phyloP scores from a whole-genome alignment of 37 sponge, comb jelly and placozoan species.

The Mnemiopsis leidyi region DNA sequence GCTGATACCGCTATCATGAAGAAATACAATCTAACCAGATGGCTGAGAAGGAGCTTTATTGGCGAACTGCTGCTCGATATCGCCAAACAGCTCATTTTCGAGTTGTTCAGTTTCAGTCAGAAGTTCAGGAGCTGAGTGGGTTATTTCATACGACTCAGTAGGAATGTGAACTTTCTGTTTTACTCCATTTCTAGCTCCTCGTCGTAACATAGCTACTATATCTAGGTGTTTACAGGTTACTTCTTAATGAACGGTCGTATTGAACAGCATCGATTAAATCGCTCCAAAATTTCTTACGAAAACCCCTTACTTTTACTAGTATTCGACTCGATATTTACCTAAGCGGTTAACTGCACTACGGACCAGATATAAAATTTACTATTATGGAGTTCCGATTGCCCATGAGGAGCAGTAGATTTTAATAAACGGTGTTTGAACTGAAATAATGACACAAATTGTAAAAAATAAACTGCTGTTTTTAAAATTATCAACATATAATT shows the following conservation, averaged over 20 bases:
- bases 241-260: too few relatives aligned
- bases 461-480: neutral
- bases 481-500: neutral
- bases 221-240: too few relatives aligned
- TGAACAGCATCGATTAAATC: too few relatives aligned
- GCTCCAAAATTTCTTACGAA: too few relatives aligned
- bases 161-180: neutral
- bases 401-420: too few relatives aligned
- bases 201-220: slow-evolving; percentile 8
- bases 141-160: neutral
- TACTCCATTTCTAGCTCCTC: neutral
- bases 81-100: slow-evolving; percentile 34
- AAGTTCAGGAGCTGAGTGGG: neutral
- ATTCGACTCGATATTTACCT: too few relatives aligned
- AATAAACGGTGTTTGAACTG: too few relatives aligned
- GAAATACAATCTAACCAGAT: neutral
- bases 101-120: slow-evolving; percentile 9
- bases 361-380: too few relatives aligned
- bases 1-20: too few relatives aligned
- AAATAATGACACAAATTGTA: neutral
- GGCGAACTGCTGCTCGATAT: slow-evolving; percentile 4
- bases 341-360: too few relatives aligned
- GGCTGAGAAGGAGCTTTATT: neutral
- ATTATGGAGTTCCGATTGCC: too few relatives aligned
- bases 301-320: too few relatives aligned